Base-by-base conservation (phyloP, 2,888 invertebrate species). In the Drosophila birchii region DNA sequence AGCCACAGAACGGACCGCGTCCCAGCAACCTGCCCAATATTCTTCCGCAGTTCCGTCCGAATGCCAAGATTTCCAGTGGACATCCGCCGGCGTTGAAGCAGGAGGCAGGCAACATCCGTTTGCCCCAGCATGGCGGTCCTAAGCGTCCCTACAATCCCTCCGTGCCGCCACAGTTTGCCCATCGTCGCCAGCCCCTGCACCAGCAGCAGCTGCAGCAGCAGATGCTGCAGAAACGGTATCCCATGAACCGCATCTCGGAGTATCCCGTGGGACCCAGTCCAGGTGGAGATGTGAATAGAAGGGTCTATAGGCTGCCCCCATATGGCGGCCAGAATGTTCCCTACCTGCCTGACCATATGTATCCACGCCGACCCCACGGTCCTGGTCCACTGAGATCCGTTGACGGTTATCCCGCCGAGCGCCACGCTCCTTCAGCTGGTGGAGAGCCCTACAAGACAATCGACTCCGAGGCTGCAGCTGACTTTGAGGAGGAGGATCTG, bases 41-140 rank as follows among this genome's bases (percentile, higher is more conserved):
- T 81, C 89, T 96, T 29, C 96, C 96, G 0, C 95, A 96, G 82
- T 96, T 96, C 80, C 93, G 95, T 38, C 96, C 96, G 0, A 95
- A 95, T 80, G 94, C 94, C 3, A 94, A 95, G 80, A 91, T 94
- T 5, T 93, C 93, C 0, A 93, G 92, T 67, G 94, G 94, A 0
- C 90, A 92, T 64, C 83, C 90, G 23, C 78, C 90, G 1, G 74
- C 75, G 5, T 86, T 87, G 67, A 91, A 90, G 67, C 91, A 91
- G 76, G 92, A 92, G 54, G 87, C 92, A 0, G 92, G 92, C 1
- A 92, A 92, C 62, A 90, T 92, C n/a, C 89, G 91, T 4, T 78
- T 91, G 2, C 76, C 82, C 4, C 57, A 63, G 16, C 89, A 86
- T 41, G 88, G 81, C 5, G 78, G 59, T 36, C 62, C 79, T 18